Percentiles rank a stretch among this genome's conserved stretches.
These are phyloP conservation scores for Ciconia stormi DNA, from an alignment of 2,113 vertebrate genomes.

Conservation along the genomic window DNA sequence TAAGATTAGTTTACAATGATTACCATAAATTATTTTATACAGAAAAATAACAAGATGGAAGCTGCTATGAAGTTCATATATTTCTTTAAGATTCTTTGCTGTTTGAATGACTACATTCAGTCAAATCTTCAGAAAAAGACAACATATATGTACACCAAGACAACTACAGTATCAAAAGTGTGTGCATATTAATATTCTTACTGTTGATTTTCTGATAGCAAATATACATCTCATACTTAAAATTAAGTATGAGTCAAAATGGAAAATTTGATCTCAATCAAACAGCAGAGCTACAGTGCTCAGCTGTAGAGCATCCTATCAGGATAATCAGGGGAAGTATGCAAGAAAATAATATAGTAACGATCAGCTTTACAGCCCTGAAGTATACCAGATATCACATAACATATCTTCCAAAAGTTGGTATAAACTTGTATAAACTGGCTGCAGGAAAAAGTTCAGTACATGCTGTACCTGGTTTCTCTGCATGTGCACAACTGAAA, in stretches of 20 bases:
- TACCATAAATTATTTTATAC: background rate
- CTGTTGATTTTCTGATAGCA: slow-evolving; percentile 42
- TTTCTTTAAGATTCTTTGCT: background rate
- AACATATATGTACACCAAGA: slow-evolving; percentile 7
- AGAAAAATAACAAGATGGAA: background rate
- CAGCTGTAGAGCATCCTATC: slow-evolving; percentile 31
- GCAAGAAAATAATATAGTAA: background rate
- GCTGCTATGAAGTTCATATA: background rate
- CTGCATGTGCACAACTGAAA: background rate
- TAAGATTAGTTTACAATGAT: background rate
- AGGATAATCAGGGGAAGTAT: background rate
- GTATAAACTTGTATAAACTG: slow-evolving; percentile 22
- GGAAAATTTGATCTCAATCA: slow-evolving; percentile 36
- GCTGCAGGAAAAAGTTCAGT: background rate
- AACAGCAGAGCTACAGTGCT: background rate
- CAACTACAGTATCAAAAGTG: background rate
- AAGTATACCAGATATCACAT: slow-evolving; percentile 27
- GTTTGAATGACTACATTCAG: background rate
- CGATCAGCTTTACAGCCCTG: background rate
- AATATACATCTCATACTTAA: slow-evolving; percentile 32
- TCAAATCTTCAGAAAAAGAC: slow-evolving; percentile 29
- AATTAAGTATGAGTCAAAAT: slow-evolving; percentile 52
- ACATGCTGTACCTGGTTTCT: slow-evolving; percentile 24
- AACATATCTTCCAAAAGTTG: background rate
- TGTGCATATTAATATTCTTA: slow-evolving; percentile 32